Conservation (phyloP, 2,888 invertebrate species). For the Caenorhabditis sulstoni region DNA sequence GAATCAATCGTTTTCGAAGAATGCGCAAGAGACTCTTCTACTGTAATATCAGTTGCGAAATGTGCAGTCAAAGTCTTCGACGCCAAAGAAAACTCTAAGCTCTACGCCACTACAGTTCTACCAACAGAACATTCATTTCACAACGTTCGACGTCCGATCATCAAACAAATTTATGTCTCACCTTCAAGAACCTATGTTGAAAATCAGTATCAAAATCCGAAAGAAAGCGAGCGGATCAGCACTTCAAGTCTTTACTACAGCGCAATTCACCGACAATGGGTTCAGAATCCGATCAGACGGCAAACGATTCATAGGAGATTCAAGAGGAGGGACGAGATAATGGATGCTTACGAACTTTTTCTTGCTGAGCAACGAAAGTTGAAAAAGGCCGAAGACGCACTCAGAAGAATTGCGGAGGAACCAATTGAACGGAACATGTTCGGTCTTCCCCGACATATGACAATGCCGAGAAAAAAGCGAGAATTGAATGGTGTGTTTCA, state of each 20-base stretch:
- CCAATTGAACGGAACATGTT: constrained; percentile 42
- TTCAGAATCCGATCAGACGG: constrained; percentile 62
- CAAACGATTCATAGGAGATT: constrained; percentile 28
- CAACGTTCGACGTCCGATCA: constrained; percentile 17
- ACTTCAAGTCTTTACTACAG: constrained; percentile 48
- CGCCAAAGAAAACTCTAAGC: constrained; percentile 40
- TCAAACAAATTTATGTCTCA: constrained; percentile 51
- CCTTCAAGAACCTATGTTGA: constrained; percentile 42
- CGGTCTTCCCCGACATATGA: constrained; percentile 49
- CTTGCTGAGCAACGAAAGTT: constrained; percentile 58
- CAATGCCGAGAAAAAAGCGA: constrained; percentile 31
- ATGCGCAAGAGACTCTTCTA: constrained; percentile 68
- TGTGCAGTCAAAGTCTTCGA: constrained; percentile 69
- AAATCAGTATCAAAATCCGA: constrained; percentile 11
- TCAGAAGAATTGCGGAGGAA: constrained; percentile 22
- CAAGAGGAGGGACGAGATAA: constrained; percentile 48
- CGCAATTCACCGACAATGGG: constrained; percentile 32
- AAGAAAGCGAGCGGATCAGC: neutral
- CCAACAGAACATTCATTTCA: constrained; percentile 18
- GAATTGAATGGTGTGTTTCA: constrained; percentile 8
- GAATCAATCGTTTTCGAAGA: constrained; percentile 73
- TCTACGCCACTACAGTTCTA: constrained; percentile 23
- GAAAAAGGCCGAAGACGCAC: constrained; percentile 52
- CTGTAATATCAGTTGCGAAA: constrained; percentile 69
- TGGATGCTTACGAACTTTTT: constrained; percentile 64